Conservation (phyloP, 2,113 vertebrate species). For the Galeopterus variegatus region DNA sequence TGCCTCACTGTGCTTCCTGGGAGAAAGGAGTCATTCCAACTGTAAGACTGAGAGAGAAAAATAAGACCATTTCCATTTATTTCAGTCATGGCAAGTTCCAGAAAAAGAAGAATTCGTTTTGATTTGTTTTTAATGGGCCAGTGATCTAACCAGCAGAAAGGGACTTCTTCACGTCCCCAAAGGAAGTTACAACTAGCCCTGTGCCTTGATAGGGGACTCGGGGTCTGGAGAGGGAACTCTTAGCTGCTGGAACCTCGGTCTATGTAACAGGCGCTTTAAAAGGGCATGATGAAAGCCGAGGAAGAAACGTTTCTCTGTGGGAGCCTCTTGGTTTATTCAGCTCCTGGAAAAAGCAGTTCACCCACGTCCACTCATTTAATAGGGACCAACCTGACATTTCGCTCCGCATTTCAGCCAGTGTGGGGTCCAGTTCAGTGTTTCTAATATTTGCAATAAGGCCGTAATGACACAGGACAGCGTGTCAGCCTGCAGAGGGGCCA, state of each 20-base stretch:
- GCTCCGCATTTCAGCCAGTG: fast-evolving
- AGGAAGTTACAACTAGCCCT: not conserved
- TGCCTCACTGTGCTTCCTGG: conserved; percentile 9
- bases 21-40: conserved; percentile 45
- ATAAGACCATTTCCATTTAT: not conserved
- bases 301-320: not conserved
- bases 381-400: not conserved
- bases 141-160: not conserved
- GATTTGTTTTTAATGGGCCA: not conserved
- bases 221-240: not conserved
- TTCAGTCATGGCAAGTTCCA: not conserved
- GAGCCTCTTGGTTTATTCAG: not conserved
- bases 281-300: not conserved
- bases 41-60: not conserved
- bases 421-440: not conserved
- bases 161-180: not conserved
- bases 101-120: not conserved
- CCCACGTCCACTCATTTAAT: not conserved
- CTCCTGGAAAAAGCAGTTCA: not conserved
- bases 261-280: not conserved
- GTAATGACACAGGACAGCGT: not conserved
- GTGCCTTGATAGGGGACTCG: not conserved
- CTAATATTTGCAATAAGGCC: fast-evolving
- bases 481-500: not conserved
- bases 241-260: not conserved